Evolutionary conservation across 2,888 invertebrate species (phyloP).

Genomic region (Oligia latruncula): DNA sequence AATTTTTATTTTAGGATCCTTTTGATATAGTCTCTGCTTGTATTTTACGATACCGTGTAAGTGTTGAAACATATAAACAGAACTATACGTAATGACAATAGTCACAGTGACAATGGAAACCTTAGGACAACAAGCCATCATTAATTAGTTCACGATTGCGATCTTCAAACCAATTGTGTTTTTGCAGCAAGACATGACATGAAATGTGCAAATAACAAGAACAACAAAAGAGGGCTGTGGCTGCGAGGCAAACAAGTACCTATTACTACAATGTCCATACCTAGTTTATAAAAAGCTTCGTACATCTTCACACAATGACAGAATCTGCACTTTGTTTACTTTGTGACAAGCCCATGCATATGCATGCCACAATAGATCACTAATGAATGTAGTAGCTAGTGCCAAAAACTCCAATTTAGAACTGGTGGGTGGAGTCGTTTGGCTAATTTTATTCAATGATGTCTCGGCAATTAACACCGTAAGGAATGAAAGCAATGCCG

Average conservation of each 20-base stretch:
- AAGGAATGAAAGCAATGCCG: constrained; percentile 47
- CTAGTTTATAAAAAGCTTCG: constrained; percentile 48
- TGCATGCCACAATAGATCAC: constrained; percentile 63
- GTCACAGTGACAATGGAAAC: constrained; percentile 27
- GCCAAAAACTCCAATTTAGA: constrained; percentile 71
- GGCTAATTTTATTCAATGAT: constrained; percentile 62
- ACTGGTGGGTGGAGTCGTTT: constrained; percentile 65
- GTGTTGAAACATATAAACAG: neutral
- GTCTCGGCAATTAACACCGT: constrained; percentile 42
- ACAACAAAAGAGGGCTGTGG: constrained; percentile 33
- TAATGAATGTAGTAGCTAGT: constrained; percentile 66
- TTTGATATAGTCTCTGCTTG: neutral
- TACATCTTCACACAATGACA: constrained; percentile 44
- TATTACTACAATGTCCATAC: constrained; percentile 25
- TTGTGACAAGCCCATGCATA: constrained; percentile 54
- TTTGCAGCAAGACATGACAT: constrained; percentile 43
- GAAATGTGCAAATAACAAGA: constrained; percentile 44
- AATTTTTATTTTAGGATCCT: neutral
- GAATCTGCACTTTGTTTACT: constrained; percentile 58
- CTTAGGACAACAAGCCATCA: constrained; percentile 9
- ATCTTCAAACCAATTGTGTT: constrained; percentile 52
- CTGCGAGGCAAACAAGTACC: constrained; percentile 43
- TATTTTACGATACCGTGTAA: neutral
- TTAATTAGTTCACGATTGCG: constrained; percentile 45
- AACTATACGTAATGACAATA: constrained; percentile 10